A percentile compares a stretch with the other conserved stretches of the same genome.
phyloP scores from a whole-genome alignment of 2,888 invertebrate genomes.

The Oligia strigilis region DNA sequence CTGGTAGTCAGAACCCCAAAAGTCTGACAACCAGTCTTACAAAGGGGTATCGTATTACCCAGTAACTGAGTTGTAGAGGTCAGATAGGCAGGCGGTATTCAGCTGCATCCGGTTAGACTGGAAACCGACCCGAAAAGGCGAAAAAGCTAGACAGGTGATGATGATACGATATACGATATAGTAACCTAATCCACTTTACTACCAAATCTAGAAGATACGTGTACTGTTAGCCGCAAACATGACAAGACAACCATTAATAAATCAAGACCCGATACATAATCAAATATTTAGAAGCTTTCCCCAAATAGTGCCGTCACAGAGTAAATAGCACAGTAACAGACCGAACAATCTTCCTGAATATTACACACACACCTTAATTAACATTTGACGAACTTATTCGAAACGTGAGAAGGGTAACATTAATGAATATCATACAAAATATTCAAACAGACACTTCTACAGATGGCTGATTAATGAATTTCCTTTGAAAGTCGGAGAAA shows the following conservation, averaged over 20 bases:
- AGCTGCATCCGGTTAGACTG: no score
- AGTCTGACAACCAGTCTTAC: no score
- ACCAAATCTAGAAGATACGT: conserved; percentile 15
- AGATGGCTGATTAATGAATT: conserved; percentile 61
- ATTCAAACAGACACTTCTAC: conserved; percentile 54
- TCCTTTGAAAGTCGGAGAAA: conserved; percentile 29
- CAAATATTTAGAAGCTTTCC: conserved; percentile 52
- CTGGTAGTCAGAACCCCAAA: no score
- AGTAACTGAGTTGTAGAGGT: no score
- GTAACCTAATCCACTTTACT: conserved; percentile 14
- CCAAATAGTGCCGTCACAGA: conserved; percentile 37
- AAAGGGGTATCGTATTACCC: no score
- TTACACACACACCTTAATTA: conserved; percentile 64
- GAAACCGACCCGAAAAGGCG: no score
- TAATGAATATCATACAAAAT: conserved; percentile 63
- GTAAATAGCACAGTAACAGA: conserved; percentile 42
- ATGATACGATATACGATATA: not conserved
- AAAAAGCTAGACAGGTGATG: no score
- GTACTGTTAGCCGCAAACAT: conserved; percentile 20
- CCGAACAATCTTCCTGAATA: conserved; percentile 60
- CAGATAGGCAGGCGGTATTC: no score
- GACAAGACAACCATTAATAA: conserved; percentile 49
- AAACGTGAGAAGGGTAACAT: conserved; percentile 66
- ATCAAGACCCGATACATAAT: conserved; percentile 45
- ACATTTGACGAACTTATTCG: conserved; percentile 63